These are phyloP conservation scores for Polyommatus icarus DNA, from an alignment of 2,888 invertebrate species.

Conservation along the genomic window DNA sequence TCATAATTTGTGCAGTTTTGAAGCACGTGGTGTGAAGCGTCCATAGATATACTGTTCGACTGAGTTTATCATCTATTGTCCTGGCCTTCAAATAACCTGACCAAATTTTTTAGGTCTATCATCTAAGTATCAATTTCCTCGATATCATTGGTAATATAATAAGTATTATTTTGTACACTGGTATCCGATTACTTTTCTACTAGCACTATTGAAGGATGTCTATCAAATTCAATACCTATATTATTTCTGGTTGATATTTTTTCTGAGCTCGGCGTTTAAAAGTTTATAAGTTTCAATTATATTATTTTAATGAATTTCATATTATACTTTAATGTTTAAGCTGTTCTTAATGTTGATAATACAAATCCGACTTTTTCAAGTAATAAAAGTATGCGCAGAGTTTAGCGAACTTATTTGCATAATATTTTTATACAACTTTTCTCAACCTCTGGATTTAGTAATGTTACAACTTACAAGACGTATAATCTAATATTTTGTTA, in stretches of 20 bases:
- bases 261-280: too few species aligned
- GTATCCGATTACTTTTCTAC: not conserved
- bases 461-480: not conserved
- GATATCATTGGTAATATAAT: too few species aligned
- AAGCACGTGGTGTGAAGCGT: too few species aligned
- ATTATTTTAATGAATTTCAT: not conserved
- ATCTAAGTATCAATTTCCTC: too few species aligned
- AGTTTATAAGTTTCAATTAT: not conserved
- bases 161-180: not conserved
- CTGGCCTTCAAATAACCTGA: too few species aligned
- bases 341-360: not conserved
- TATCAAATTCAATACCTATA: too few species aligned
- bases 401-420: slow-evolving; percentile 14
- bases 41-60: too few species aligned
- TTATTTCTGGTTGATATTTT: too few species aligned
- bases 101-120: too few species aligned
- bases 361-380: slow-evolving; percentile 5
- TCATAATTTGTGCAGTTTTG: too few species aligned
- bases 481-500: too few species aligned
- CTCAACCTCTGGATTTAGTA: not conserved
- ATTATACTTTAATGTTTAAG: slow-evolving; percentile 7
- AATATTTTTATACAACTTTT: not conserved
- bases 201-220: not conserved
- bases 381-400: slow-evolving; percentile 1
- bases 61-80: too few species aligned